A percentile compares a stretch with the other conserved stretches of the same genome.
phyloP scores from a whole-genome alignment of 2,888 invertebrate species.

The Andrena hattorfiana region DNA sequence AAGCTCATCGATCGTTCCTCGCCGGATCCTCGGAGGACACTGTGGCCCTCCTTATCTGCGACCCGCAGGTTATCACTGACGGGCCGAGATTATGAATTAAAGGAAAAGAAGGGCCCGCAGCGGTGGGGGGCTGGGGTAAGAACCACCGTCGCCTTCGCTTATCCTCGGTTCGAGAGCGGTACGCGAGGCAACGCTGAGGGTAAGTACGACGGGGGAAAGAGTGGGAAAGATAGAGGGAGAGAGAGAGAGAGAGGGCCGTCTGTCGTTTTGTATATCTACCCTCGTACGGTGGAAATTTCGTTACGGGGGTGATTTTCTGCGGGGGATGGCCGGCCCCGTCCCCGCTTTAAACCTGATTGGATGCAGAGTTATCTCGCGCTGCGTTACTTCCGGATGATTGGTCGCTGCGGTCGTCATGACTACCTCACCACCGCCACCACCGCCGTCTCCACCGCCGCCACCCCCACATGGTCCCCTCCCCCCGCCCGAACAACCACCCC shows the following conservation, averaged over 20 bases:
- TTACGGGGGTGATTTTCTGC: constrained; percentile 78
- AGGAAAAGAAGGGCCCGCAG: constrained; percentile 50
- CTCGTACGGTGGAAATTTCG: constrained; percentile 79
- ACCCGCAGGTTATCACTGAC: constrained; percentile 68
- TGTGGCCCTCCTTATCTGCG: constrained; percentile 63
- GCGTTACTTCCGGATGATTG: constrained; percentile 85
- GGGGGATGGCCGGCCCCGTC: constrained; percentile 76
- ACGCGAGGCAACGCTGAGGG: constrained; percentile 52
- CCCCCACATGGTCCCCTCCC: constrained; percentile 65
- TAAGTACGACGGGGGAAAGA: constrained; percentile 29
- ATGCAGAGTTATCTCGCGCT: constrained; percentile 85
- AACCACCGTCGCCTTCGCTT: constrained; percentile 60
- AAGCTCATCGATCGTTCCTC: constrained; percentile 29
- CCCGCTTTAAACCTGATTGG: constrained; percentile 85
- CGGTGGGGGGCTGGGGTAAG: constrained; percentile 45
- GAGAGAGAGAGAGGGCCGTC: constrained; percentile 63
- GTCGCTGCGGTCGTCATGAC: constrained; percentile 85
- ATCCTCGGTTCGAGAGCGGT: constrained; percentile 56
- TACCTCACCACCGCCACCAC: constrained; percentile 78
- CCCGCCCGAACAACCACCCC: constrained; percentile 37
- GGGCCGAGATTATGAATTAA: constrained; percentile 71
- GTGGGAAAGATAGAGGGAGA: constrained; percentile 37
- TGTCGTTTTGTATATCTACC: constrained; percentile 79
- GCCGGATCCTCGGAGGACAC: constrained; percentile 48
- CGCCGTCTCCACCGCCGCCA: constrained; percentile 76